Evolutionary conservation across 2,113 vertebrate species (phyloP), one percentile per base, ranked within the genome.

Genomic region (Leptobrachium ailaonicum): DNA sequence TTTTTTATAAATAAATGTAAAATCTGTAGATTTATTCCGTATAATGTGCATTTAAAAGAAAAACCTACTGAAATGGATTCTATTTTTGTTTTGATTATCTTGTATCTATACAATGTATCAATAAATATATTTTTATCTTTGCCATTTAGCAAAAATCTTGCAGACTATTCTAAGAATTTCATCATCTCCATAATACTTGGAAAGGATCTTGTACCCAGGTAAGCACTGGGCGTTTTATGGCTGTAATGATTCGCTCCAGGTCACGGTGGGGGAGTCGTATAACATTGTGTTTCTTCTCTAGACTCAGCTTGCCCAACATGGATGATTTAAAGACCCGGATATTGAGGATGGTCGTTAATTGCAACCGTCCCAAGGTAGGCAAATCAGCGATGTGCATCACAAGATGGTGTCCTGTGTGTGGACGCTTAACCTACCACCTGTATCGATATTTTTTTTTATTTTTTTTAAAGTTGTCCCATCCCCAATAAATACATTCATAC

Each of bases 131-230:
- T 43, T 45, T 11, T 42, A 6, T 66, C 2, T 86, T 53, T 62
- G 14, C 82, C 71, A 32, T 87, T 6, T 85, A 99, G 98, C 88
- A 98, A 98, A 91, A 92, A 95, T 2, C 94, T 99, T 43, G 91
- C 94, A 14, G 96, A 98, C 73, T 95, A 95, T 87, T 95, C 95
- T 1, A 96, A 96, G 83, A 89, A 86, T 84, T 99, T 99, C 88
- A 94, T 96, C 3, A 75, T 98, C 60, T 98, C 98, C 0, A 89
- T 99, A 13, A 92, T 98, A 66, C 85, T 99, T 69, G 98, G 97
- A 75, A 98, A 96, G 85, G 98, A 99, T 68, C 92, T 99, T 11
- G 95, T 99, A 66, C 94, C 98, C 80, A 95, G 98, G 98, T 98
- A 79, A 92, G 9, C 8, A 6, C 11, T 4, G 0, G 4, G 20